These are phyloP conservation scores for Caenorhabditis zanzibari DNA, from an alignment of 2,888 invertebrate genomes.

Conservation along the genomic window DNA sequence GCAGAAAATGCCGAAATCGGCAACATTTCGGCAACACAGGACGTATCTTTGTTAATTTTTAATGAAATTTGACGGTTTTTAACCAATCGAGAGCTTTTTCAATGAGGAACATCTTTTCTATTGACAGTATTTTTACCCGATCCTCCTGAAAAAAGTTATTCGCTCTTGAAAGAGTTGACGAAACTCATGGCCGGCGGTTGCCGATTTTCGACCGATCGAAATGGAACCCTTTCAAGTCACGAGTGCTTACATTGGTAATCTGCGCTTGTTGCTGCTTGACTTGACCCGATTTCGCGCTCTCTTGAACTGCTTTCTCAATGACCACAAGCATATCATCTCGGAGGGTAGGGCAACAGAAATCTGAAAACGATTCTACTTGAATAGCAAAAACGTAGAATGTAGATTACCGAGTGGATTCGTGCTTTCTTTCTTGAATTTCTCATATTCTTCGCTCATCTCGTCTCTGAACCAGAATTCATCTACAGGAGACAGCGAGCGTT, in stretches of 20 bases:
- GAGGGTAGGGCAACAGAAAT: conserved; percentile 52
- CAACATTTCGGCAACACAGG: no score
- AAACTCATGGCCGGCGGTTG: no score
- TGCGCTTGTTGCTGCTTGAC: conserved; percentile 45
- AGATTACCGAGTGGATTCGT: conserved; percentile 14
- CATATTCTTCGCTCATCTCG: conserved; percentile 54
- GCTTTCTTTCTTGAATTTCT: conserved; percentile 42
- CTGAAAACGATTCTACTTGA: conserved; percentile 11
- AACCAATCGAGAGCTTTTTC: no score
- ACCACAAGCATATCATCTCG: conserved; percentile 40
- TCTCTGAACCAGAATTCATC: conserved; percentile 54
- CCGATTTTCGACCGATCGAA: no score
- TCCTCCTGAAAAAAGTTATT: no score
- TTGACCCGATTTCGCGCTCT: conserved; percentile 50
- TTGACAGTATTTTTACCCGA: no score
- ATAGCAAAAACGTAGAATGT: neutral
- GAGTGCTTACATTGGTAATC: conserved; percentile 26
- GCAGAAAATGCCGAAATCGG: no score
- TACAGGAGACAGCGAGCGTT: conserved; percentile 46
- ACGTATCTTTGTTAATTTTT: no score
- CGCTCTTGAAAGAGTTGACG: no score
- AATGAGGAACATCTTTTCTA: no score
- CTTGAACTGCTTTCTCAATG: conserved; percentile 46
- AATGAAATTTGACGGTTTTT: no score
- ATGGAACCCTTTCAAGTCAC: no score